Evolutionary conservation across 1,140 invertebrate genomes (phyloP), one percentile per base, ranked within the genome.

Genomic region (Tetramorium alpestre): DNA sequence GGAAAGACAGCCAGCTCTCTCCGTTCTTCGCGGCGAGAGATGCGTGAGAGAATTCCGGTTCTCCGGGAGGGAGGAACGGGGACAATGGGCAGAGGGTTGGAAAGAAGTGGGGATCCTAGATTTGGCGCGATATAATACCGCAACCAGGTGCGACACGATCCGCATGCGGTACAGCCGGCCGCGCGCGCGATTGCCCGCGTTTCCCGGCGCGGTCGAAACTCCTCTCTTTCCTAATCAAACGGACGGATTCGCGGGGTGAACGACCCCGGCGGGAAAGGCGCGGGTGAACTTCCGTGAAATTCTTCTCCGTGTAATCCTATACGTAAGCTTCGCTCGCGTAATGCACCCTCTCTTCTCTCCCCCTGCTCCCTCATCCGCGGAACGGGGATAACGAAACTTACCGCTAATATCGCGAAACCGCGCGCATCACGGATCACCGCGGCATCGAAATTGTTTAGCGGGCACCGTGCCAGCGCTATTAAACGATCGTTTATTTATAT

Each of bases 401-500:
- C 67, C 67, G 51, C 51, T 82, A 73, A 82, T 82, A 82, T 72
- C 80, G 69, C 51, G 67, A 73, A 58, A 82, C 67, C 80, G 41
- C 65, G 25, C 51, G 41, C 65, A 38, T 38, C 51, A 72, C 51
- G 67, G 62, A 82, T 82, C 80, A 47, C 25, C 25, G 38, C 72
- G 56, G 38, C 72, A 54, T 85, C 82, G 82, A 85, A 85, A 85
- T 85, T 76, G 60, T 85, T 85, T 78, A 77, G 47, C 72, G 82
- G 72, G 82, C 82, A 28, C 38, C 58, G 72, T 51, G 82, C 82
- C 82, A 85, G 58, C 56, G 70, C 82, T 75, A 85, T 75, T 85
- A 76, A 77, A 41, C 82, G 72, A 85, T 85, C 60, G 58, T 85
- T 76, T 85, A 85, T 85, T 85, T 85, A 85, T 85, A 85, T 78